Conservation (phyloP, 2,888 invertebrate species). For the Lasioglossum marginatum region DNA sequence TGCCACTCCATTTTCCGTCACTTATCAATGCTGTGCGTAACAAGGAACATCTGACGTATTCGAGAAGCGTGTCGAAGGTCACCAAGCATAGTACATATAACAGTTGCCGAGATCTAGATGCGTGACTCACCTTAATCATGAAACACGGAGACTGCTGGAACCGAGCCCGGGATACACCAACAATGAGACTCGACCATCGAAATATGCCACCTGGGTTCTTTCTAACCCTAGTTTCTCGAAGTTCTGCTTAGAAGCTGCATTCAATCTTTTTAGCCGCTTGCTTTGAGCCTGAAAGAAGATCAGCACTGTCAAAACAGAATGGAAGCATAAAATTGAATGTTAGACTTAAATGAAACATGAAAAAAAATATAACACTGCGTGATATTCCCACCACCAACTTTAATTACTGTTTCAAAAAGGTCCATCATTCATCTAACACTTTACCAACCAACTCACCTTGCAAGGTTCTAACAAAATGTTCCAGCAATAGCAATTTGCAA, state of each 20-base stretch:
- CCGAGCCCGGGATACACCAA: neutral
- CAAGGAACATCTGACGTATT: neutral
- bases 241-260: neutral
- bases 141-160: neutral
- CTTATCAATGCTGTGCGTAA: conserved; percentile 1
- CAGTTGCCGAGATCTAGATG: neutral
- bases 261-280: neutral
- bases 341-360: neutral
- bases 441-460: neutral
- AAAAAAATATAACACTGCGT: neutral
- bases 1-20: neutral
- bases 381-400: too few relatives aligned
- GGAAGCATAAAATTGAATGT: neutral
- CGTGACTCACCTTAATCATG: conserved; percentile 3
- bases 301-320: neutral
- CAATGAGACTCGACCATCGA: neutral
- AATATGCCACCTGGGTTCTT: neutral
- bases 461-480: neutral
- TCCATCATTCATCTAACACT: neutral
- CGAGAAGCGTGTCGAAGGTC: conserved; percentile 1
- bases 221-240: neutral
- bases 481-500: neutral
- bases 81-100: neutral
- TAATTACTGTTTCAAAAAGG: too few relatives aligned
- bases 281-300: neutral